phyloP scores from a whole-genome alignment of 2,797 vertebrate species.

The Sebastes baramenuke region DNA sequence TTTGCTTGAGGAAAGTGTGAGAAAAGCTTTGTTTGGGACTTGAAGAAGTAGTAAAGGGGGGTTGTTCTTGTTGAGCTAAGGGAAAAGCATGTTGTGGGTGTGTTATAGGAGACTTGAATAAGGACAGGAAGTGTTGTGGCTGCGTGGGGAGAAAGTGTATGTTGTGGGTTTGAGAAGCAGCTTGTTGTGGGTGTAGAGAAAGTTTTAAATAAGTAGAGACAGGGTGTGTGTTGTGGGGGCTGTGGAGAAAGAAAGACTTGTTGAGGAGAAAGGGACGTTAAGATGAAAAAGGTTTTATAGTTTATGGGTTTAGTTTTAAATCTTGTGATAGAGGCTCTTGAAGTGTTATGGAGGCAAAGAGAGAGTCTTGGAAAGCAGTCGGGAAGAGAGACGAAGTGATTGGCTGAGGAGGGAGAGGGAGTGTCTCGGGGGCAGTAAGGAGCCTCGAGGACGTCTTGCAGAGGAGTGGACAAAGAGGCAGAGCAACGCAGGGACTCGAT shows the following conservation, averaged over 20 bases:
- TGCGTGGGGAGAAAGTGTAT: slow-evolving; percentile 39
- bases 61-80: slow-evolving; percentile 10
- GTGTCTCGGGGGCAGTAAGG: slow-evolving; percentile 46
- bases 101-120: slow-evolving; percentile 9
- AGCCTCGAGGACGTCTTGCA: slow-evolving; percentile 53
- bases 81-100: slow-evolving; percentile 20
- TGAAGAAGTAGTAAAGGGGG: neutral
- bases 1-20: neutral
- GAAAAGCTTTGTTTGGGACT: neutral
- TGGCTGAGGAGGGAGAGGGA: slow-evolving; percentile 63
- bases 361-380: slow-evolving; percentile 27
- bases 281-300: slow-evolving; percentile 16
- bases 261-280: neutral
- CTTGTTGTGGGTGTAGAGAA: slow-evolving; percentile 36
- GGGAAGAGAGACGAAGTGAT: slow-evolving; percentile 37
- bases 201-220: slow-evolving; percentile 28
- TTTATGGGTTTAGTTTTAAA: slow-evolving; percentile 9
- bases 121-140: slow-evolving; percentile 53
- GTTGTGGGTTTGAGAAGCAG: slow-evolving; percentile 45
- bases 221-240: slow-evolving; percentile 14
- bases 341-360: slow-evolving; percentile 2
- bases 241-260: slow-evolving; percentile 16
- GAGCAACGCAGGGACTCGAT: slow-evolving; percentile 3
- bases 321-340: slow-evolving; percentile 7
- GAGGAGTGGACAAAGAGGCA: slow-evolving; percentile 54